Conservation (phyloP, 2,113 vertebrate species). For the Tragelaphus buxtoni region DNA sequence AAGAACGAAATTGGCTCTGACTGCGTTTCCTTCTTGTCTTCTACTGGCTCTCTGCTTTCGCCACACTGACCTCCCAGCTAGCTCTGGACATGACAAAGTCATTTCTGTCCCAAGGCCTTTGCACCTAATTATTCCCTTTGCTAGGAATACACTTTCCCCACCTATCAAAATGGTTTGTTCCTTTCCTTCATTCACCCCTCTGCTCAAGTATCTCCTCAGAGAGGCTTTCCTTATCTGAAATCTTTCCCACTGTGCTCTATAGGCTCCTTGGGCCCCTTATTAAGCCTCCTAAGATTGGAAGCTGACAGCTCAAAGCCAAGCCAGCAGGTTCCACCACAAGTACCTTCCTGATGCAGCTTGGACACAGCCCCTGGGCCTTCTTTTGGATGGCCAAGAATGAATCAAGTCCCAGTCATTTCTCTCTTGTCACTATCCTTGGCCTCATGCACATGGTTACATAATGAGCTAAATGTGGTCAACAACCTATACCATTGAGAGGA, state of each 20-base stretch:
- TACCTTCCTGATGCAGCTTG: background rate
- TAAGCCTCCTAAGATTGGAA: background rate
- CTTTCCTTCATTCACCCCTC: background rate
- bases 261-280: background rate
- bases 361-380: background rate
- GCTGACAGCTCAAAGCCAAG: background rate
- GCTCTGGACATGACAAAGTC: background rate
- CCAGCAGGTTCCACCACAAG: background rate
- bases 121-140: background rate
- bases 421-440: background rate
- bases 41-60: background rate
- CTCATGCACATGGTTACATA: conserved; percentile 1
- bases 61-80: background rate
- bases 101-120: background rate
- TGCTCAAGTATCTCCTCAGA: background rate
- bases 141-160: background rate
- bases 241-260: background rate
- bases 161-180: background rate
- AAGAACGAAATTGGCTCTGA: background rate
- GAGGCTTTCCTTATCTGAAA: background rate
- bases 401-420: conserved; percentile 3
- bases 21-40: background rate
- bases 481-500: conserved; percentile 30
- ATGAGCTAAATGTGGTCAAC: conserved; percentile 24
- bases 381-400: background rate